Conservation (phyloP, 2,888 invertebrate species). For the Ophion ventricosus region DNA sequence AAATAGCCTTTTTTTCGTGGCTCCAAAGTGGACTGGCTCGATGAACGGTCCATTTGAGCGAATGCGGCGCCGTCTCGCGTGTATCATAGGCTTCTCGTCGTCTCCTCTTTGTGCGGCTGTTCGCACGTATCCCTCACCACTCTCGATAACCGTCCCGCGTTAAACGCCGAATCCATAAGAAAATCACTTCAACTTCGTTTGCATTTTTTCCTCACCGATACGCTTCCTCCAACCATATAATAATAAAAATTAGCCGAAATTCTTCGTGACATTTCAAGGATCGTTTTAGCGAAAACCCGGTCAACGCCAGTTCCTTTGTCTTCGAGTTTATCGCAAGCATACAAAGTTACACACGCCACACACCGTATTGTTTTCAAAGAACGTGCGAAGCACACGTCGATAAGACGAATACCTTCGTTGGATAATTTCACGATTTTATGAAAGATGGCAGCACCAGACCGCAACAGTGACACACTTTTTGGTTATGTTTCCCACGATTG, state of each 20-base stretch:
- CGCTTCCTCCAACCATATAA: neutral
- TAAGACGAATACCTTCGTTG: neutral
- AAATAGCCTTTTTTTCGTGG: too few species aligned
- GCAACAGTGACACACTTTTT: neutral
- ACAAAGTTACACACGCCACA: neutral
- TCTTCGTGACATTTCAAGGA: neutral
- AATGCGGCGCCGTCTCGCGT: too few species aligned
- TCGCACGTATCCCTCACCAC: too few species aligned
- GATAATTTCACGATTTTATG: neutral
- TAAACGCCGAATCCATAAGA: neutral
- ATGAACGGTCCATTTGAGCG: too few species aligned
- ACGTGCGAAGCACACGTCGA: neutral
- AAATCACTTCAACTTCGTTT: neutral
- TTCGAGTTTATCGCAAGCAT: neutral
- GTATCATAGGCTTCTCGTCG: too few species aligned
- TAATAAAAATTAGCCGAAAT: neutral
- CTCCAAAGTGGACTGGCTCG: too few species aligned
- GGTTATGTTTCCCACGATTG: slow-evolving; percentile 50
- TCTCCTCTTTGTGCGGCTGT: too few species aligned
- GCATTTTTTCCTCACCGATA: neutral
- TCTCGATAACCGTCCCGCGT: too few species aligned
- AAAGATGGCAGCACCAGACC: slow-evolving; percentile 16
- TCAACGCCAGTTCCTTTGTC: neutral
- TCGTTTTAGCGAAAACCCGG: neutral
- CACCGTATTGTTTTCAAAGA: neutral